Evolutionary conservation across 2,113 vertebrate species (phyloP), one percentile per base, ranked within the genome.

Genomic region (Cephalopholis sonnerati): DNA sequence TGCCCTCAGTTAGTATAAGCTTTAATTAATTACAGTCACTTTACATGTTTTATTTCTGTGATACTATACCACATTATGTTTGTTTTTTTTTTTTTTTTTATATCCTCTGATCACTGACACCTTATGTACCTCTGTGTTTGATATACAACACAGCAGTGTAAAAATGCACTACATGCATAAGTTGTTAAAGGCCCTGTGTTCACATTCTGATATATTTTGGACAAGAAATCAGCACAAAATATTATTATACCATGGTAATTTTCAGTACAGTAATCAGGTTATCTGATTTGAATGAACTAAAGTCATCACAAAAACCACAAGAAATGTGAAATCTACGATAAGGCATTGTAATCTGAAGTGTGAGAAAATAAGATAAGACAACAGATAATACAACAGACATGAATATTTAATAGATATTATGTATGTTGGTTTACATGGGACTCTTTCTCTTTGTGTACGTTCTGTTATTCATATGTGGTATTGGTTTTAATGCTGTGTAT

Each of bases 191-290:
- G 11, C 3, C 11, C 2, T 44, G 11, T 44, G 41, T 44, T 44
- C 41, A 44, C 15, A 17, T 64, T 44, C 7, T 41, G 12, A 41
- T 13, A 24, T 11, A 9, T 15, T 64, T 58, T 50, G 25, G 29
- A 53, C n/a, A n/a, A 29, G 7, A 68, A 80, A 57, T 32, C 58
- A 66, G 36, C 32, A 75, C 15, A 41, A 75, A 79, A 51, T 50
- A 16, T 54, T 11, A 36, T 36, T 36, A 36, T 36, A 36, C 32
- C 1, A 7, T 36, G 32, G 32, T 36, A 7, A 36, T 36, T 32
- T 57, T 29, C 3, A 18, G 4, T 71, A 36, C n/a, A 55, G 48
- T 10, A 22, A 66, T 25, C 39, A 65, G 12, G 27, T 50, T 24
- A n/a, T 44, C 12, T n/a, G 8, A 63, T 15, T 39, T 24, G 22